A percentile compares a stretch with the other conserved stretches of the same genome.
Evolutionary conservation across 1,140 invertebrate species (phyloP).

Genomic region (Pseudomyrmex cubaensis): DNA sequence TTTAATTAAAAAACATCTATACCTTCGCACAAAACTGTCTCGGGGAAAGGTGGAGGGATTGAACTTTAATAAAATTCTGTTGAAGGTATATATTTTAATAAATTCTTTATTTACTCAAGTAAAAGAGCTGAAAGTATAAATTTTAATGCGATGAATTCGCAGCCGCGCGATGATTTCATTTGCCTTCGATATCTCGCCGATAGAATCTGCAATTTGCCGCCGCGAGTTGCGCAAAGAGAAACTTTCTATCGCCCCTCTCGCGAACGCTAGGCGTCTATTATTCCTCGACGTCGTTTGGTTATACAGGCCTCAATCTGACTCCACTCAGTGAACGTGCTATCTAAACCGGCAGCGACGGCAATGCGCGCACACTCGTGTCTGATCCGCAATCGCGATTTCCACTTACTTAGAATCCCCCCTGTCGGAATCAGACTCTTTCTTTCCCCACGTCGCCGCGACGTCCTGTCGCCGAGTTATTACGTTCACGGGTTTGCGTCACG

Average conservation of each 20-base stretch:
- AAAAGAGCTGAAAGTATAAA: not conserved
- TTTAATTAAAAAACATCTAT: constrained; percentile 20
- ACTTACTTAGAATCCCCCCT: constrained; percentile 19
- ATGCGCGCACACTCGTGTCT: not conserved
- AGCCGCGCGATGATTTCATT: constrained; percentile 32
- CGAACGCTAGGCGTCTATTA: constrained; percentile 19
- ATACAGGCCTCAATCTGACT: not conserved
- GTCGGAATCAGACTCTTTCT: constrained; percentile 3
- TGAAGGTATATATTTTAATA: no score
- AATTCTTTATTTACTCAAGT: no score
- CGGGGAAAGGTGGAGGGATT: no score
- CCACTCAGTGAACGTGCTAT: not conserved
- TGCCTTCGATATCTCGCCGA: constrained; percentile 33
- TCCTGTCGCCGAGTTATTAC: constrained; percentile 26
- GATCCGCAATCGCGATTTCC: constrained; percentile 46
- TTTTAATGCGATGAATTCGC: not conserved
- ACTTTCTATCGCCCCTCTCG: constrained; percentile 35
- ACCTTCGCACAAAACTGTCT: not conserved
- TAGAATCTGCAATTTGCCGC: constrained; percentile 30
- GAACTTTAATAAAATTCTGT: constrained; percentile 8
- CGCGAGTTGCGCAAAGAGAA: constrained; percentile 37
- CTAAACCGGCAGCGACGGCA: not conserved
- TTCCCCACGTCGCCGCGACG: constrained; percentile 2
- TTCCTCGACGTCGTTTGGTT: constrained; percentile 14
- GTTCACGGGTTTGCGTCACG: not conserved